Conservation (phyloP, 2,797 vertebrate species). For the Spheniscus humboldti region DNA sequence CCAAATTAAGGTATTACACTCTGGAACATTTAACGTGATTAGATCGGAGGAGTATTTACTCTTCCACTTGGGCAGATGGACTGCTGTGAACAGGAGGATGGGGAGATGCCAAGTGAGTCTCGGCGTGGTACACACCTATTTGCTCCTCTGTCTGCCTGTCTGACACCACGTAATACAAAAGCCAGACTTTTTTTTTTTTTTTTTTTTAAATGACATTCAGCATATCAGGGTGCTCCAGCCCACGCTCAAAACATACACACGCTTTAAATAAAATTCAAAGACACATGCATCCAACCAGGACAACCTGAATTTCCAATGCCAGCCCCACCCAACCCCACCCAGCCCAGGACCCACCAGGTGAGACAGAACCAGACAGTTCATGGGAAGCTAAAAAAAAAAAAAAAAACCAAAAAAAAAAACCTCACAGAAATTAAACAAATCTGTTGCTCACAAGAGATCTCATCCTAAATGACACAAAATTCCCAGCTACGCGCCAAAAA, state of each 20-base stretch:
- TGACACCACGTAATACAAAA: background rate
- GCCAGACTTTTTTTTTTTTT: background rate
- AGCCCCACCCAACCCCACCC: background rate
- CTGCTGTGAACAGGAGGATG: background rate
- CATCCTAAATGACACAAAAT: background rate
- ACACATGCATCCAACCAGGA: background rate
- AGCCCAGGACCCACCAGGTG: background rate
- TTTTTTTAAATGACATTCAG: background rate
- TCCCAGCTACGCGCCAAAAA: background rate
- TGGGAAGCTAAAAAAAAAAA: background rate
- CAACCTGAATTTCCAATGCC: background rate
- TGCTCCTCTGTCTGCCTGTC: background rate
- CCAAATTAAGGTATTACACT: slow-evolving; percentile 54
- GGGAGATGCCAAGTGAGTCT: slow-evolving; percentile 1
- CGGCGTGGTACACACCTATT: background rate
- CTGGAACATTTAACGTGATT: slow-evolving; percentile 37
- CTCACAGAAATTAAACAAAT: background rate
- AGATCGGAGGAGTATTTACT: slow-evolving; percentile 5
- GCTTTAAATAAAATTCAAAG: background rate
- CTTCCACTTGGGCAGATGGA: background rate
- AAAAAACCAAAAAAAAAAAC: background rate
- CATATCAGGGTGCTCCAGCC: background rate
- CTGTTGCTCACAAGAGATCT: background rate
- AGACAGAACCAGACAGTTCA: background rate
- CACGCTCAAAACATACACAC: background rate